These are phyloP conservation scores for Papilio elwesi DNA, from an alignment of 2,888 invertebrate genomes.

Conservation along the genomic window DNA sequence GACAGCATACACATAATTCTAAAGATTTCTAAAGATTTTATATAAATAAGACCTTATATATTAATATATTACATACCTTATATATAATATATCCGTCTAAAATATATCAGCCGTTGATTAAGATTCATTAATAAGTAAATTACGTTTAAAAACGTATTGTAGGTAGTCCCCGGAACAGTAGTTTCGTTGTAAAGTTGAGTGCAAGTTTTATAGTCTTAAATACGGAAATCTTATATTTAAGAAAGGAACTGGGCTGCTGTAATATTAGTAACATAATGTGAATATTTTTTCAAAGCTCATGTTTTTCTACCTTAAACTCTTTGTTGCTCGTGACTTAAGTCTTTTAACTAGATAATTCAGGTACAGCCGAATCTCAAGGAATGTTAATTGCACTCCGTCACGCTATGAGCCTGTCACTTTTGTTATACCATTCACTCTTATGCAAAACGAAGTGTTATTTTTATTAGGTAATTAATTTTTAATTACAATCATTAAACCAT, in stretches of 20 bases:
- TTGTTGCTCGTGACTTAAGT: not conserved
- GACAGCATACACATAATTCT: no score
- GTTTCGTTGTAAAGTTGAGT: no score
- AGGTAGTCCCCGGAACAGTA: no score
- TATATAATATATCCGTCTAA: no score
- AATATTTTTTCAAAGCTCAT: not conserved
- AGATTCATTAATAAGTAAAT: no score
- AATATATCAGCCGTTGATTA: no score
- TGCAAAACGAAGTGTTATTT: constrained; percentile 1
- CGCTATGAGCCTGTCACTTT: not conserved
- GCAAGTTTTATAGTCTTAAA: no score
- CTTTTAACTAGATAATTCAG: not conserved
- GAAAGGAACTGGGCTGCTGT: not conserved
- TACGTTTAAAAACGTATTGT: no score
- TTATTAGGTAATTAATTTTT: constrained; percentile 8
- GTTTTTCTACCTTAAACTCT: not conserved
- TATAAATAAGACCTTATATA: no score
- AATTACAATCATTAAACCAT: not conserved
- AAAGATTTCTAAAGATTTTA: no score
- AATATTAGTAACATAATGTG: not conserved
- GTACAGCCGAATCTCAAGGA: not conserved
- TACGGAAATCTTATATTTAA: no score
- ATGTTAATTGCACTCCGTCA: constrained; percentile 5
- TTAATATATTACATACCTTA: no score
- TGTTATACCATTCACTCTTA: constrained; percentile 7